These are phyloP conservation scores for Zygogramma bicolorata DNA, from an alignment of 2,888 invertebrate genomes.

Conservation along the genomic window DNA sequence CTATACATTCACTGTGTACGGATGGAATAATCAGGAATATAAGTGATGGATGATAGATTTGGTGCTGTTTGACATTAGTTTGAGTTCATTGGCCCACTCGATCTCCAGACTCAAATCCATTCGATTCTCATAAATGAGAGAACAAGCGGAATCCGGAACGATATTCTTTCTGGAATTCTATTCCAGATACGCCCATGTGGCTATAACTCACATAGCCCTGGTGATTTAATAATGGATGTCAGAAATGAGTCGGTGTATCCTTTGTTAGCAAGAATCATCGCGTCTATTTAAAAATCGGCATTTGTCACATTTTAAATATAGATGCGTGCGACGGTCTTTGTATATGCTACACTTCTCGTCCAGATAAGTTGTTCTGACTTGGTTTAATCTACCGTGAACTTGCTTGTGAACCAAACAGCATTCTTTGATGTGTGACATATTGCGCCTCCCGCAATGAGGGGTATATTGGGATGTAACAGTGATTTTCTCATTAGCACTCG, in stretches of 20 bases:
- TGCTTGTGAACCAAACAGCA: neutral
- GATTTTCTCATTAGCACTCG: neutral
- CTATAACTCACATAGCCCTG: neutral
- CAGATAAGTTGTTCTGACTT: constrained; percentile 13
- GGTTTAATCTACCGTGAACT: constrained; percentile 10
- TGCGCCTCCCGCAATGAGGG: neutral
- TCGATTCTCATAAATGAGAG: no score
- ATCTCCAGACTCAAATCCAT: no score
- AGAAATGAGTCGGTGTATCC: constrained; percentile 16
- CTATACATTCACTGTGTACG: no score
- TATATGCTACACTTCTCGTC: constrained; percentile 9
- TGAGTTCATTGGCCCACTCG: no score
- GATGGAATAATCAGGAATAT: no score
- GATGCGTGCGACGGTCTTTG: constrained; percentile 39
- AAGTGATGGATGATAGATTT: no score
- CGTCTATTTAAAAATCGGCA: constrained; percentile 26
- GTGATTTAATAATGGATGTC: neutral
- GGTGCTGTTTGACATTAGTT: no score
- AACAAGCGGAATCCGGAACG: no score
- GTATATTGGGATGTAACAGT: neutral
- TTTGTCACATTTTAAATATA: constrained; percentile 47
- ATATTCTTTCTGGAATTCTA: neutral
- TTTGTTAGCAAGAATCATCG: constrained; percentile 14
- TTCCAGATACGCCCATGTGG: neutral
- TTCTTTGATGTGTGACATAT: constrained; percentile 25